A percentile compares a stretch with the other conserved stretches of the same genome.
Conservation (phyloP, 2,888 invertebrate species). For the Desoria tigrina region DNA sequence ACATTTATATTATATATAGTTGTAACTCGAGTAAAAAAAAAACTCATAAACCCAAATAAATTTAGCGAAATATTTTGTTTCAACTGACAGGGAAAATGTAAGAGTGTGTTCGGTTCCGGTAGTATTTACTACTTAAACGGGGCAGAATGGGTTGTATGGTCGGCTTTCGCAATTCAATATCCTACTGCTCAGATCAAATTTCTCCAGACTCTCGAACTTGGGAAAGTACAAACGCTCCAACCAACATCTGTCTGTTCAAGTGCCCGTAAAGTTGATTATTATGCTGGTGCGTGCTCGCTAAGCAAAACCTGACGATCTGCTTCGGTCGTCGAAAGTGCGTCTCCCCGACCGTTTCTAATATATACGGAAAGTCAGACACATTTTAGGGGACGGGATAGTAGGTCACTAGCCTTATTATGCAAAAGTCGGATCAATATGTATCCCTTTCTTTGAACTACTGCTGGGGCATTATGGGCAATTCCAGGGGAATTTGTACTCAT, state of each 20-base stretch:
- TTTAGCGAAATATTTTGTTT: background rate
- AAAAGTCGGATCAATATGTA: no score
- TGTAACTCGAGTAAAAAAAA: background rate
- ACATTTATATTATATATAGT: no score
- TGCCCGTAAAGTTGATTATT: conserved; percentile 20
- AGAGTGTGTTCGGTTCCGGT: background rate
- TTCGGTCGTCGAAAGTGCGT: no score
- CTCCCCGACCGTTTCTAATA: no score
- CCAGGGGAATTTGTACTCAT: no score
- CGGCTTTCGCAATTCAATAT: conserved; percentile 24
- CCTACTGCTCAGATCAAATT: background rate
- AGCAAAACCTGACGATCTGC: conserved; percentile 3
- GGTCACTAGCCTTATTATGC: no score
- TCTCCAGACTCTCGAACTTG: no score
- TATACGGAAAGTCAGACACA: no score
- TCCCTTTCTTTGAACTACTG: no score
- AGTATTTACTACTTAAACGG: background rate
- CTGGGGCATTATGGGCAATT: no score
- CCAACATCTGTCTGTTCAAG: conserved; percentile 17
- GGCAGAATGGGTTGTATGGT: background rate
- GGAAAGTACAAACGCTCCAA: no score
- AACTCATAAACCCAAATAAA: conserved; percentile 1
- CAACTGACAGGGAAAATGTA: background rate
- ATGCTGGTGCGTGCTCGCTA: conserved; percentile 16
- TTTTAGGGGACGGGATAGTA: no score